Conservation (phyloP, 2,797 vertebrate species). For the Poeciliopsis paucimaculata region DNA sequence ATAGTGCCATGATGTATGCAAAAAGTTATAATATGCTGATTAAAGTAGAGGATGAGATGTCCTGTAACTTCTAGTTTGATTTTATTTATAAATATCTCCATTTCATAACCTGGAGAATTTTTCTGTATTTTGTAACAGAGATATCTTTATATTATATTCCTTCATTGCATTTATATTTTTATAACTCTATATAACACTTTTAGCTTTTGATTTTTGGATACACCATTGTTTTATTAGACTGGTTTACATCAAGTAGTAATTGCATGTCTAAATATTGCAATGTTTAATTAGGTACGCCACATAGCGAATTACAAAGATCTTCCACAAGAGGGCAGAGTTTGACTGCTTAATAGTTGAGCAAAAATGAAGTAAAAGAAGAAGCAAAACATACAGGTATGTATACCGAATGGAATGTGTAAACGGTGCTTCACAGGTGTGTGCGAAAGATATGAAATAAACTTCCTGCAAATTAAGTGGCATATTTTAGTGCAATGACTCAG, state of each 20-base stretch:
- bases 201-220: neutral
- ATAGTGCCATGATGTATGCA: neutral
- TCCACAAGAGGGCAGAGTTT: conserved; percentile 54
- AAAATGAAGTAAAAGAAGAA: neutral
- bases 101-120: neutral
- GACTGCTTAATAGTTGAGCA: neutral
- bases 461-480: conserved; percentile 3
- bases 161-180: no score
- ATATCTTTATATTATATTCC: neutral
- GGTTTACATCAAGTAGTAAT: neutral
- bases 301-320: neutral
- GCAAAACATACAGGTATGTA: neutral
- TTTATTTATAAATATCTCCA: neutral
- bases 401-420: neutral
- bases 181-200: no score
- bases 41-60: neutral
- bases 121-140: neutral
- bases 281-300: neutral
- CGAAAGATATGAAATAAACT: conserved; percentile 1
- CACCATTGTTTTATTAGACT: neutral
- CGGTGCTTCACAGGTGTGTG: neutral
- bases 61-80: neutral
- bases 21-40: neutral
- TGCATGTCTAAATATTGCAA: neutral
- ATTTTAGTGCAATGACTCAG: conserved; percentile 19